Evolutionary conservation across 2,888 invertebrate species (phyloP).

Genomic region (Caenorhabditis japonica): DNA sequence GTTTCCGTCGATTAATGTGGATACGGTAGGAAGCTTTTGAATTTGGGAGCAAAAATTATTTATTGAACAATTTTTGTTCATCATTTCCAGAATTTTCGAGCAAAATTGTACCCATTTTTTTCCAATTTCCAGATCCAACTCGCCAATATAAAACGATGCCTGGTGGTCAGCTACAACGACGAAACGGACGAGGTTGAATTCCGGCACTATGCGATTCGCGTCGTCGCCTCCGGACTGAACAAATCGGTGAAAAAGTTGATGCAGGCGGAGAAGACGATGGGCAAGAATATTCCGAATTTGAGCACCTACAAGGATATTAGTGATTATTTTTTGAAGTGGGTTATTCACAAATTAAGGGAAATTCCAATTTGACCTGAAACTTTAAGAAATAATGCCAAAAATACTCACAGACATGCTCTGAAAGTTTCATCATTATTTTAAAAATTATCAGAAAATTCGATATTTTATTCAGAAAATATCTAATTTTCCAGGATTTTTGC

Average conservation of each 20-base stretch:
- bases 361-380: too few species aligned
- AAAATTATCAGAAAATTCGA: too few species aligned
- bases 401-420: too few species aligned
- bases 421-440: too few species aligned
- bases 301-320: slow-evolving; percentile 87
- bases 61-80: slow-evolving; percentile 14
- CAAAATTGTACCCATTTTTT: background rate
- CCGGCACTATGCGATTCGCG: slow-evolving; percentile 93
- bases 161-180: slow-evolving; percentile 90
- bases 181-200: slow-evolving; percentile 89
- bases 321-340: slow-evolving; percentile 87
- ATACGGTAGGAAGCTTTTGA: slow-evolving; percentile 82
- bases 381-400: too few species aligned
- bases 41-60: slow-evolving; percentile 2
- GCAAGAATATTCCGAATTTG: slow-evolving; percentile 85
- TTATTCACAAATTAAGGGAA: too few species aligned
- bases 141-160: slow-evolving; percentile 88
- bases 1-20: slow-evolving; percentile 96
- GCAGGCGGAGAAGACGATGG: slow-evolving; percentile 66
- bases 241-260: slow-evolving; percentile 90
- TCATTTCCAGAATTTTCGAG: too few species aligned
- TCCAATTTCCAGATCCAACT: slow-evolving; percentile 84
- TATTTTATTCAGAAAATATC: slow-evolving; percentile 1
- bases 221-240: slow-evolving; percentile 90
- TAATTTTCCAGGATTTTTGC: background rate